Evolutionary conservation across 23 tunicate species (phyloP).

Genomic region (Clavelina lepadiformis): DNA sequence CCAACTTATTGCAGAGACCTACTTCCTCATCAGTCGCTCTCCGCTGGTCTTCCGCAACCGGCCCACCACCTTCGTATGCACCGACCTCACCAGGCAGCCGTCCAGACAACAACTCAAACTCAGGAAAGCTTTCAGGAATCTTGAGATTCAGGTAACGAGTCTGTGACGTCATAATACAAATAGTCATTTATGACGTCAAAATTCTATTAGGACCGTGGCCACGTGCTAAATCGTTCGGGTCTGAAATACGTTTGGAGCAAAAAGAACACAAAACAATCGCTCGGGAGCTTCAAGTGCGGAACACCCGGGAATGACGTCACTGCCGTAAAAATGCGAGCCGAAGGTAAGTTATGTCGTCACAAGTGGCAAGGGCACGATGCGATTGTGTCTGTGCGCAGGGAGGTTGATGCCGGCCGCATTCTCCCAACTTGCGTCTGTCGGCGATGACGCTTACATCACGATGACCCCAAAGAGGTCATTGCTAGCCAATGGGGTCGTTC

Average conservation of each 20-base stretch:
- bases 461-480: conserved; percentile 19
- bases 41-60: conserved; percentile 12
- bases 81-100: conserved; percentile 12
- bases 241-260: conserved; percentile 21
- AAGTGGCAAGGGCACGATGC: background rate
- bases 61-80: conserved; percentile 21
- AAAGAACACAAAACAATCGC: conserved; percentile 13
- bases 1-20: conserved; percentile 11
- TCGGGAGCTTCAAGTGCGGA: conserved; percentile 43
- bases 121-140: conserved; percentile 16
- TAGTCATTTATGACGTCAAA: too few relatives aligned
- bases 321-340: conserved; percentile 29
- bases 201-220: too few relatives aligned
- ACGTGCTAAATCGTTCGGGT: conserved; percentile 14
- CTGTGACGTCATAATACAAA: too few relatives aligned
- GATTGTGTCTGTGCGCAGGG: conserved; percentile 1
- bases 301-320: conserved; percentile 7
- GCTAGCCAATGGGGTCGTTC: background rate
- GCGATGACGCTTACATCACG: conserved; percentile 25
- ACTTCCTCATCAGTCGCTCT: conserved; percentile 22
- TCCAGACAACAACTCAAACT: conserved; percentile 16
- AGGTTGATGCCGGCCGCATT: conserved; percentile 11
- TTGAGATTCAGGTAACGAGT: too few relatives aligned
- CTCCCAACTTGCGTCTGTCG: conserved; percentile 12
- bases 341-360: conserved; percentile 31